Base-by-base conservation (phyloP, 2,888 invertebrate genomes). In the Zonitis immaculata region DNA sequence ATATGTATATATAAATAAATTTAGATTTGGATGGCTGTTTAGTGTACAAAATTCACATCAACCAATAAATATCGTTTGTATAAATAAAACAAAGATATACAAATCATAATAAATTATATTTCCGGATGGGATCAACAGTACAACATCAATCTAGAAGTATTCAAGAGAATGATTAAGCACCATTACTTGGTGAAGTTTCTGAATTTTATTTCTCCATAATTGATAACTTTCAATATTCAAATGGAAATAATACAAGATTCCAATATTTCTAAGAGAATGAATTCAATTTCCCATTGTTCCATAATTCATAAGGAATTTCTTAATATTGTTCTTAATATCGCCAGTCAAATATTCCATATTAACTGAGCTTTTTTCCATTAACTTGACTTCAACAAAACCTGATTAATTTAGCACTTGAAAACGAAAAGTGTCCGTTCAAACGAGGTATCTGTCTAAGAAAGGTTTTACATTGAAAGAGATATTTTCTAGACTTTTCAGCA, bases 231-330 rank as follows among this genome's bases (percentile, higher is more conserved):
- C n/a, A 47, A 42, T 46, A 51, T 51, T 47, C 14, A 51, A n/a
- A n/a, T n/a, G 22, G 42, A 27, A 20, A 28, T 2, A 35, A 42
- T 42, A 20, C 22, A 26, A 47, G 51, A 42, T 42, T 42, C 42
- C 42, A 9, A 26, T 28, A 27, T 30, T 22, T 42, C 28, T 47
- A 6, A 46, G 42, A 47, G 42, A 20, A 9, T 42, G 28, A 51
- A 46, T 51, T 51, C 51, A 51, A 51, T 51, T 51, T 46, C 42
- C 51, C 47, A 47, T 42, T 51, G 46, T 46, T 47, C 51, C 47
- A 47, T 42, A 47, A 51, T 39, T 46, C 42, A 20, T 26, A 39
- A 39, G 27, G 42, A 39, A n/a, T n/a, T n/a, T n/a, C n/a, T n/a
- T n/a, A n/a, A n/a, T n/a, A 47, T 25, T 12, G 27, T 42, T 27